Conservation (phyloP, 2,797 vertebrate genomes). For the Pangasius larnaudii region DNA sequence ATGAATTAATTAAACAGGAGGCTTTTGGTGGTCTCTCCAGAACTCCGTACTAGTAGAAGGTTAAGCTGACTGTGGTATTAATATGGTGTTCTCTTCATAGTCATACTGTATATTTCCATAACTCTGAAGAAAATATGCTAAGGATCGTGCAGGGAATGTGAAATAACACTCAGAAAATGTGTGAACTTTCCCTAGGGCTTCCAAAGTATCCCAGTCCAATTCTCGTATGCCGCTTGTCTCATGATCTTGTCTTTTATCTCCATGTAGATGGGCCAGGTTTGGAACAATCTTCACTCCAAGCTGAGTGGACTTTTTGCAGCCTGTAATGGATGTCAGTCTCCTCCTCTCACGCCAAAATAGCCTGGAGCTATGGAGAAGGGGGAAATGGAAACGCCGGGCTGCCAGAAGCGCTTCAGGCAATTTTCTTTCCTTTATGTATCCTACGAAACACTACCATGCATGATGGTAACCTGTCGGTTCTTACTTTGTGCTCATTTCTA, state of each 20-base stretch:
- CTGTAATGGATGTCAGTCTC: slow-evolving; percentile 73
- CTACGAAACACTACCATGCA: slow-evolving; percentile 36
- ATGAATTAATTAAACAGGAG: neutral
- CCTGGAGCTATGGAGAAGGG: slow-evolving; percentile 13
- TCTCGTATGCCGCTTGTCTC: neutral
- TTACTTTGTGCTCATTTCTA: neutral
- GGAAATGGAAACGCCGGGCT: slow-evolving; percentile 53
- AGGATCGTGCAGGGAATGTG: neutral
- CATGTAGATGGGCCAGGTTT: slow-evolving; percentile 92
- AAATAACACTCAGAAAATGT: neutral
- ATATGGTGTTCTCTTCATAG: neutral
- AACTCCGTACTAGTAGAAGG: neutral
- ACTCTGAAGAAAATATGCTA: neutral
- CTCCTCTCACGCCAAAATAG: slow-evolving; percentile 70
- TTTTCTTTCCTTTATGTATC: neutral
- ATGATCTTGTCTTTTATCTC: neutral
- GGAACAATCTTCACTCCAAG: slow-evolving; percentile 95
- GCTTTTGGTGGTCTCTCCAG: neutral
- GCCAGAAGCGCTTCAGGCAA: slow-evolving; percentile 13
- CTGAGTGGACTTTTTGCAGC: slow-evolving; percentile 86
- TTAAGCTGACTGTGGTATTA: neutral
- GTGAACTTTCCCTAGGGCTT: neutral
- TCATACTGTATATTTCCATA: neutral
- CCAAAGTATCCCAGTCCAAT: neutral
- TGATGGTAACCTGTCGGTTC: neutral